phyloP scores from a whole-genome alignment of 2,888 invertebrate genomes.

The Automeris io region DNA sequence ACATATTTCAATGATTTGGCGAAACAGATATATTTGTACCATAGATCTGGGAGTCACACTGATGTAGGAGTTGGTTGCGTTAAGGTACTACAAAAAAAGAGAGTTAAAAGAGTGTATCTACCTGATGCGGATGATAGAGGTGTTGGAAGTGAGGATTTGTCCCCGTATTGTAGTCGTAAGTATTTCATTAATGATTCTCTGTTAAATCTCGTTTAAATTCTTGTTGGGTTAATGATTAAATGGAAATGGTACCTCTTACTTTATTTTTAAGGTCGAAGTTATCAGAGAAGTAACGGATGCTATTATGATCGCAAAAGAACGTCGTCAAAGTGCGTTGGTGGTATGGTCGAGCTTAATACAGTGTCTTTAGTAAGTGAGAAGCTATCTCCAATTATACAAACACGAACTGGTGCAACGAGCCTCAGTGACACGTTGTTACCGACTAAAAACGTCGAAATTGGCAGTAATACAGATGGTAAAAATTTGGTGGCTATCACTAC shows the following conservation, averaged over 20 bases:
- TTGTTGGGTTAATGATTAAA: background rate
- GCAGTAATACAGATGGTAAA: conserved; percentile 28
- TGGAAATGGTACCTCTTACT: conserved; percentile 5
- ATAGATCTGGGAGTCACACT: conserved; percentile 30
- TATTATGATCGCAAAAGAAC: conserved; percentile 40
- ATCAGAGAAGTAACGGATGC: conserved; percentile 16
- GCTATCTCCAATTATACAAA: conserved; percentile 47
- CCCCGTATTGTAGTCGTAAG: conserved; percentile 32
- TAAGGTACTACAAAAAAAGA: conserved; percentile 36
- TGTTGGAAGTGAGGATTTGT: conserved; percentile 39
- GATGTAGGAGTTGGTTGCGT: conserved; percentile 48
- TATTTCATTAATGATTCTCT: conserved; percentile 9
- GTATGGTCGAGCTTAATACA: conserved; percentile 24
- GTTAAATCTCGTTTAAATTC: background rate
- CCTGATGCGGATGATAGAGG: conserved; percentile 46
- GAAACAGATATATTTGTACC: conserved; percentile 32
- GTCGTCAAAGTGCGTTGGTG: conserved; percentile 52
- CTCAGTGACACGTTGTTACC: conserved; percentile 18
- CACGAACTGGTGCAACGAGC: conserved; percentile 38
- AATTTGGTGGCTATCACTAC: conserved; percentile 26
- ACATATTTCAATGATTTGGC: conserved; percentile 25
- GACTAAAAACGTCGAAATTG: conserved; percentile 29
- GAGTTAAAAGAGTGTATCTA: conserved; percentile 41
- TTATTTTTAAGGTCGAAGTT: conserved; percentile 33
- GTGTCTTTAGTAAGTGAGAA: conserved; percentile 34